These are phyloP conservation scores for Ischnus inquisitorius DNA, from an alignment of 2,888 invertebrate species.

Conservation along the genomic window DNA sequence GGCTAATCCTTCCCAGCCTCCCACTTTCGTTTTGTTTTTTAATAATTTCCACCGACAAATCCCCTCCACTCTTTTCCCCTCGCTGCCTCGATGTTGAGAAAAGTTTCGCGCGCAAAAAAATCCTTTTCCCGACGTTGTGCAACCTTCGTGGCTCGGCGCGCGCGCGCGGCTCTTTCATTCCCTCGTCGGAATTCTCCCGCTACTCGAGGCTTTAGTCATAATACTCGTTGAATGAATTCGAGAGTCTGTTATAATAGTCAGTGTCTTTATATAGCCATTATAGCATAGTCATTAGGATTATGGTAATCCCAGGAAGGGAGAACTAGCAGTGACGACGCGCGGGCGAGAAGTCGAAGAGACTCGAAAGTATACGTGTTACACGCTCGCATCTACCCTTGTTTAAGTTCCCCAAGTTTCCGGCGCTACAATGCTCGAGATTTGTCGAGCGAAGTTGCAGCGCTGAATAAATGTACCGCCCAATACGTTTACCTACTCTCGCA, in stretches of 20 bases:
- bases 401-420: background rate
- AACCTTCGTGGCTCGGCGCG: background rate
- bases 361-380: slow-evolving; percentile 7
- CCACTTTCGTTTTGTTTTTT: background rate
- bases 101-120: background rate
- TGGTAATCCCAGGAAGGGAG: slow-evolving; percentile 36
- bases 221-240: slow-evolving; percentile 45
- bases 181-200: background rate
- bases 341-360: background rate
- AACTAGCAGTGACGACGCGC: background rate
- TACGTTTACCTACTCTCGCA: too few species aligned
- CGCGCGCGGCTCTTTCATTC: background rate
- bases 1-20: background rate
- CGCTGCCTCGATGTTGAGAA: background rate
- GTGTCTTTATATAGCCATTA: slow-evolving; percentile 34
- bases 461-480: background rate
- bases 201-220: background rate
- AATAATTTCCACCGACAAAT: background rate
- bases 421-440: background rate
- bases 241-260: slow-evolving; percentile 34
- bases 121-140: background rate
- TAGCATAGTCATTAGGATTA: slow-evolving; percentile 44
- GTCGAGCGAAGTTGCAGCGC: background rate
- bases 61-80: background rate
- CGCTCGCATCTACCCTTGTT: background rate